Percentiles rank a stretch among this genome's conserved stretches.
Conservation (phyloP, 2,797 vertebrate genomes). For the Denticeps clupeoides region DNA sequence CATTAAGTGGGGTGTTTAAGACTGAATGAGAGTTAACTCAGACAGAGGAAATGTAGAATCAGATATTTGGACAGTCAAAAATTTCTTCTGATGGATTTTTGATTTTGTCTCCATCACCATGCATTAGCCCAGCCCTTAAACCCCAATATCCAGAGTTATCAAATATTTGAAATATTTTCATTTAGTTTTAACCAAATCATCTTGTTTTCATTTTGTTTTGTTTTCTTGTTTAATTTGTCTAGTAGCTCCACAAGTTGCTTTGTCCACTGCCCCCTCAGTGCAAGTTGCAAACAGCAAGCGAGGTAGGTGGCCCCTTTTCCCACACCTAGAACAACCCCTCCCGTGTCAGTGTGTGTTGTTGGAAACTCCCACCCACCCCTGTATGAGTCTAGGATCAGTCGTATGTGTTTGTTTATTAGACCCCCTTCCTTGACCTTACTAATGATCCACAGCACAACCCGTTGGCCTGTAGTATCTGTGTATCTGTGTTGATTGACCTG, state of each 20-base stretch:
- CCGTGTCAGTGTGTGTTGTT: slow-evolving; percentile 44
- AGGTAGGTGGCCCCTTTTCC: slow-evolving; percentile 60
- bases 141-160: neutral
- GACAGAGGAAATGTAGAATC: too few relatives aligned
- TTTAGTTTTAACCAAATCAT: slow-evolving; percentile 40
- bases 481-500: neutral
- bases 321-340: neutral
- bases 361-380: slow-evolving; percentile 47
- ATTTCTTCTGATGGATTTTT: too few relatives aligned
- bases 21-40: too few relatives aligned
- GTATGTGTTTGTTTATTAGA: slow-evolving; percentile 41
- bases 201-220: slow-evolving; percentile 42
- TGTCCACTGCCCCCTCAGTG: slow-evolving; percentile 88
- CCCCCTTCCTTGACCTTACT: slow-evolving; percentile 11
- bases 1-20: too few relatives aligned
- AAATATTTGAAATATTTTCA: slow-evolving; percentile 30
- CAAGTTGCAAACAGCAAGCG: slow-evolving; percentile 93
- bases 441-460: too few relatives aligned
- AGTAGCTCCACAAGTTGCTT: slow-evolving; percentile 88
- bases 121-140: too few relatives aligned
- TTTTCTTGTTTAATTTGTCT: slow-evolving; percentile 56
- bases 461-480: neutral
- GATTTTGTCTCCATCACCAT: too few relatives aligned
- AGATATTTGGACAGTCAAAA: too few relatives aligned
- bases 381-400: slow-evolving; percentile 71